Base-by-base conservation (phyloP, 1,140 invertebrate species). In the Phortica variegata region DNA sequence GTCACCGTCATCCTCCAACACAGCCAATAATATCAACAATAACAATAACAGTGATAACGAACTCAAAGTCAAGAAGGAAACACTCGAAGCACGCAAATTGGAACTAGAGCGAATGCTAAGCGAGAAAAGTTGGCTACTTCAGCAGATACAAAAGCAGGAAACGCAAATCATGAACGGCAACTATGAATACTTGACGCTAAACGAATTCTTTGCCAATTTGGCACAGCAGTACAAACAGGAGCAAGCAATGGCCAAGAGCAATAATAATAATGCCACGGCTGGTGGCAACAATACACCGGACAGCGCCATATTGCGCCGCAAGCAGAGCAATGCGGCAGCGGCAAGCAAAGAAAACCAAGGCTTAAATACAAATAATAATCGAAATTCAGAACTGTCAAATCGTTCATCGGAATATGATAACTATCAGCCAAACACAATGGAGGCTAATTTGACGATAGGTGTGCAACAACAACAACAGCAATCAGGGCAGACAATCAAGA, bases 81-180 rank as follows among this genome's bases (percentile, higher is more conserved):
- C 49, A 2, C 43, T 75, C 40, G 63, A 72, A 39, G 54, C 61
- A 42, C 58, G 72, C 6, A 75, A 75, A 41, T 50, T 55, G 12
- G 43, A 56, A 2, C 40, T 75, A 33, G 72, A 75, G 37, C 59
- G 58, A 34, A 48, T 70, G 2, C 26, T 75, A 0, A 75, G 62
- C 33, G 72, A 75, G 18, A 75, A 75, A 38, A 75, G 56, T 39
- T 74, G 70, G 68, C 49, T 75, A 9, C 37, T 70, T 39, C 71
- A 75, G 38, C 72, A 75, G 40, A 73, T 75, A 5, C 72, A 75
- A 34, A 74, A 74, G 6, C 66, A 74, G 19, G 71, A 74, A 42
- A 40, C 66, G 0, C 59, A 65, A 23, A 74, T 74, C 8, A 54
- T 74, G 12, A 66, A 73, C 43, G 71, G 71, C 12, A 74, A 73